These are phyloP conservation scores for Leptestheria dahalacensis DNA, from an alignment of 1,140 invertebrate genomes.

Conservation along the genomic window DNA sequence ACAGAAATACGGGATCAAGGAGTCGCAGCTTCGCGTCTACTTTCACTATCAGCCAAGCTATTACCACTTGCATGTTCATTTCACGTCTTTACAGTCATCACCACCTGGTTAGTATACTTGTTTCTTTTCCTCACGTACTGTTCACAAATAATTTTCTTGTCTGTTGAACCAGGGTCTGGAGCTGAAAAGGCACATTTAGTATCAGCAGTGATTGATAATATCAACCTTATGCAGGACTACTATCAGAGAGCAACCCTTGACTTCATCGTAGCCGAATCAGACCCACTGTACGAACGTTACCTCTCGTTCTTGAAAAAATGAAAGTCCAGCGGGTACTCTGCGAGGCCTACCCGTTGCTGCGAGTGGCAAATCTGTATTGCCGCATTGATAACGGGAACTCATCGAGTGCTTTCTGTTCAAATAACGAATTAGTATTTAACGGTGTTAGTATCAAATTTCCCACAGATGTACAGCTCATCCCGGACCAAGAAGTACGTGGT, in stretches of 20 bases:
- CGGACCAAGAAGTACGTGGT: not conserved
- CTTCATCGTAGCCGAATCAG: constrained; percentile 26
- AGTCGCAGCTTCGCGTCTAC: constrained; percentile 62
- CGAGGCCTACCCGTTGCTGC: not conserved
- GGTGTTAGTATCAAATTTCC: not conserved
- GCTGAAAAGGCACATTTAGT: constrained; percentile 74
- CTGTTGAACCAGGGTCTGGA: constrained; percentile 38
- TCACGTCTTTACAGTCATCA: constrained; percentile 66
- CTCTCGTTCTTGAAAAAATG: not conserved
- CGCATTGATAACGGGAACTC: not conserved
- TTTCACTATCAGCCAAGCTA: constrained; percentile 94
- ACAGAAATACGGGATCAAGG: constrained; percentile 57
- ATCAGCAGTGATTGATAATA: constrained; percentile 76
- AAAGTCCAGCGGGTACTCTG: not conserved
- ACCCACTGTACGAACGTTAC: constrained; percentile 9
- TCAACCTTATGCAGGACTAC: constrained; percentile 63
- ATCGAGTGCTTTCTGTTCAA: not conserved
- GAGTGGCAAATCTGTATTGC: not conserved
- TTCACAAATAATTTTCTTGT: constrained; percentile 9
- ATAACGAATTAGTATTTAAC: not conserved
- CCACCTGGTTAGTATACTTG: constrained; percentile 44
- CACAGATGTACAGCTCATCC: not conserved
- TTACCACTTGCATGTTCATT: constrained; percentile 92
- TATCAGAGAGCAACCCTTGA: constrained; percentile 61
- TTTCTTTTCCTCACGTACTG: constrained; percentile 11